Percentiles rank a stretch among this genome's conserved stretches.
These are phyloP conservation scores for Gorsachius goisagi DNA, from an alignment of 2,113 vertebrate genomes.

Conservation along the genomic window DNA sequence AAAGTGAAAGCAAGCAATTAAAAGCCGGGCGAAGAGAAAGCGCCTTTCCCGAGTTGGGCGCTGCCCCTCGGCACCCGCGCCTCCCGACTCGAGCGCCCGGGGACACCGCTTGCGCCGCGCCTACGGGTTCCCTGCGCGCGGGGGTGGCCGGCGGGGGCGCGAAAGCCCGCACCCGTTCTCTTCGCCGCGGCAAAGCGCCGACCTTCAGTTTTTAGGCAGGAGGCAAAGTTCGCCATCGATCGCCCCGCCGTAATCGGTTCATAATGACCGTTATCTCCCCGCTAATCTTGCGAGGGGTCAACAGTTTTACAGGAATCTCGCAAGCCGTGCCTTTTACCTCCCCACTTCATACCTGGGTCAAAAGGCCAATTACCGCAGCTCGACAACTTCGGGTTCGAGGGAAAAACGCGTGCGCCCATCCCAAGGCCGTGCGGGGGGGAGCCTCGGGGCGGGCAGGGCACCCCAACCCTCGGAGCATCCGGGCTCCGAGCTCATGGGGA, in stretches of 20 bases:
- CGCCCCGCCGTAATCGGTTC: slow-evolving; percentile 12
- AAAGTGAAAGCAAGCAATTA: slow-evolving; percentile 81
- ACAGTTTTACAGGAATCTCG: slow-evolving; percentile 46
- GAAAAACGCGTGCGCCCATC: not conserved
- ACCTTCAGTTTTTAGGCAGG: slow-evolving; percentile 46
- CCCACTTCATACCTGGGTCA: slow-evolving; percentile 35
- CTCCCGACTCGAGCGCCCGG: too few relatives aligned
- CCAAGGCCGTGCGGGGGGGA: not conserved
- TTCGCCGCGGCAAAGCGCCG: not conserved
- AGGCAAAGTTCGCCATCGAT: slow-evolving; percentile 44
- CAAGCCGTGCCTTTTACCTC: not conserved
- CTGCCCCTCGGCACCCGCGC: too few relatives aligned
- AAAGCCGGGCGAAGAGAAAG: slow-evolving; percentile 69
- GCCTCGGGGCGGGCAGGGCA: too few relatives aligned
- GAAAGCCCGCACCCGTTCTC: not conserved
- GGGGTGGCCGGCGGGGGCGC: rapidly evolving
- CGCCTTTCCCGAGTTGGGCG: slow-evolving; percentile 1
- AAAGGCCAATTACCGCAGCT: slow-evolving; percentile 16
- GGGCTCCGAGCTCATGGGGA: not conserved
- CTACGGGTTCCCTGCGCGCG: too few relatives aligned
- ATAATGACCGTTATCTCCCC: slow-evolving; percentile 56
- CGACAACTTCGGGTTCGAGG: not conserved
- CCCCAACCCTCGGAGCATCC: too few relatives aligned
- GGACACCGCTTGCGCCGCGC: not conserved
- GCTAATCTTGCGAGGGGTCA: slow-evolving; percentile 50